Evolutionary conservation across 2,888 invertebrate species (phyloP).

Genomic region (Syritta pipiens): DNA sequence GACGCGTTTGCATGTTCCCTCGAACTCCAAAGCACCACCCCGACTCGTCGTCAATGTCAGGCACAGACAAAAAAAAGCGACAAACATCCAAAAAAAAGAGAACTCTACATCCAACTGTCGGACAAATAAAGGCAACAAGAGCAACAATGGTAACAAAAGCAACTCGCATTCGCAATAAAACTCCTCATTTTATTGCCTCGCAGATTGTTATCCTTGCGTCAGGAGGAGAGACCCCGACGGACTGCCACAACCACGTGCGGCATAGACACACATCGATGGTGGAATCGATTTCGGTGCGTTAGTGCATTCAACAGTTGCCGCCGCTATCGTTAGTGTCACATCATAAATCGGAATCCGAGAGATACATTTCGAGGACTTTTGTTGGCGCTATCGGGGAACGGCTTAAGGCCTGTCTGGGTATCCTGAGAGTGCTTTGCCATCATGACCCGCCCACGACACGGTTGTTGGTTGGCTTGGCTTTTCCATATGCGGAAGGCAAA

Average conservation of each 20-base stretch:
- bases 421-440: conserved; percentile 55
- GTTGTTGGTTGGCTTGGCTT: conserved; percentile 5
- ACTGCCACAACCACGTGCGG: too few relatives aligned
- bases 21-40: neutral
- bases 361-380: conserved; percentile 29
- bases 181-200: conserved; percentile 52
- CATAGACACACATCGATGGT: conserved; percentile 39
- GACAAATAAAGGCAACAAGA: conserved; percentile 9
- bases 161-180: conserved; percentile 54
- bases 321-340: conserved; percentile 61
- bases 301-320: conserved; percentile 49
- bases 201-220: conserved; percentile 63
- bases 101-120: neutral
- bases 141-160: neutral
- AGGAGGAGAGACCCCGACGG: too few relatives aligned
- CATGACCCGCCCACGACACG: conserved; percentile 52
- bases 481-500: conserved; percentile 36
- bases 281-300: conserved; percentile 30
- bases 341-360: conserved; percentile 59
- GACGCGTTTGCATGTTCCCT: too few relatives aligned
- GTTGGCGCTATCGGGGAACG: conserved; percentile 26
- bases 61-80: conserved; percentile 4
- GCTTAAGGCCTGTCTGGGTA: conserved; percentile 21
- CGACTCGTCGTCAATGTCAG: conserved; percentile 40
- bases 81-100: neutral